Percentiles rank a stretch among this genome's conserved stretches.
Evolutionary conservation across 2,888 invertebrate genomes (phyloP).

Genomic region (Monoplex corrugatus): DNA sequence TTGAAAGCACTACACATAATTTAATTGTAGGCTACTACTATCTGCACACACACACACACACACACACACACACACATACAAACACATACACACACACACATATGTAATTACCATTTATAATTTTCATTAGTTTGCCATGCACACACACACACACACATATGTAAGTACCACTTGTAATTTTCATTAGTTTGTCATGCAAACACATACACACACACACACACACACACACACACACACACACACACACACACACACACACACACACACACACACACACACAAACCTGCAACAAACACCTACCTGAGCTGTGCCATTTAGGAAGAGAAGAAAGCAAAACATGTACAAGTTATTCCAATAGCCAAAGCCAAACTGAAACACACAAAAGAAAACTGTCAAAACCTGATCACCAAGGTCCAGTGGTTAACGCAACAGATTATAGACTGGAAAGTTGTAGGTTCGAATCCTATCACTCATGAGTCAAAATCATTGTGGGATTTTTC

Average conservation of each 20-base stretch:
- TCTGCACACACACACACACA: background rate
- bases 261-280: background rate
- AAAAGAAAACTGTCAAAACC: background rate
- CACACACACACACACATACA: background rate
- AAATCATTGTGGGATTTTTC: no score
- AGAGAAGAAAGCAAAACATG: slow-evolving; percentile 79
- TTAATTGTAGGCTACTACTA: no score
- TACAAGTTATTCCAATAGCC: slow-evolving; percentile 80
- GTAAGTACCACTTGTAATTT: background rate
- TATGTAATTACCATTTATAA: no score
- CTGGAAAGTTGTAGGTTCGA: no score
- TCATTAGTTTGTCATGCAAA: background rate
- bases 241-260: background rate
- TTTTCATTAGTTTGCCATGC: background rate
- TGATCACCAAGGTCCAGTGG: no score
- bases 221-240: background rate
- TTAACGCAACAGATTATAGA: no score
- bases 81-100: background rate
- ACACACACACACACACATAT: no score
- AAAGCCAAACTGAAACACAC: slow-evolving; percentile 77
- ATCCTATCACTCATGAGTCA: no score
- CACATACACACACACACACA: background rate
- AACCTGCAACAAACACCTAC: slow-evolving; percentile 60
- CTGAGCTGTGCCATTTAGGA: slow-evolving; percentile 82
- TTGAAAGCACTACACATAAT: no score